Conservation (phyloP, 2,113 vertebrate genomes). For the Speoplatyrhinus poulsoni region DNA sequence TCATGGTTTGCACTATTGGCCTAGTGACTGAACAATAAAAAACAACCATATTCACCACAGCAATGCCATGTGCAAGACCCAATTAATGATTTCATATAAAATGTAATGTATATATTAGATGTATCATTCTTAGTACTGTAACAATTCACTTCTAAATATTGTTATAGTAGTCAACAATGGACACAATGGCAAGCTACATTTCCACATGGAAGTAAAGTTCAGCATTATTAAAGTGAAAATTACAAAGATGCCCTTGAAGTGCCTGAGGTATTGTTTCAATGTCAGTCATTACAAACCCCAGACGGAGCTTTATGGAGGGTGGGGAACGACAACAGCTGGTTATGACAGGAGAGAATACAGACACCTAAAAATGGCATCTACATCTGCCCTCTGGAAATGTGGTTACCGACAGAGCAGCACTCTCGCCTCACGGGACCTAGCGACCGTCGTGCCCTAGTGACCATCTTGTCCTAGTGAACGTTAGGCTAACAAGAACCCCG, state of each 20-base stretch:
- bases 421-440: constrained; percentile 7
- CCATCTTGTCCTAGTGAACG: constrained; percentile 17
- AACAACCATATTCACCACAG: constrained; percentile 14
- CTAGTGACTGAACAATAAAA: constrained; percentile 6
- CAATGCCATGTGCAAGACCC: background rate
- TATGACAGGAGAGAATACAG: background rate
- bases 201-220: background rate
- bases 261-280: constrained; percentile 19
- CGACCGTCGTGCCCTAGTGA: constrained; percentile 6
- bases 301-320: background rate
- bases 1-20: background rate
- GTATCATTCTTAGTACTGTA: background rate
- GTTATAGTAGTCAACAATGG: background rate
- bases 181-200: background rate
- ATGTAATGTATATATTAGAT: background rate
- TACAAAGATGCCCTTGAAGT: background rate
- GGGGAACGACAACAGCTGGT: constrained; percentile 2
- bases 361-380: constrained; percentile 31
- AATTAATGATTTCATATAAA: background rate
- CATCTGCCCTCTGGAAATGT: background rate
- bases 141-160: background rate
- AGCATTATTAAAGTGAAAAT: background rate
- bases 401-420: constrained; percentile 9
- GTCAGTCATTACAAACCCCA: background rate
- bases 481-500: constrained; percentile 9